Percentiles rank a stretch among this genome's conserved stretches.
Evolutionary conservation across 2,113 vertebrate genomes (phyloP).

Genomic region (Varanus salvator): DNA sequence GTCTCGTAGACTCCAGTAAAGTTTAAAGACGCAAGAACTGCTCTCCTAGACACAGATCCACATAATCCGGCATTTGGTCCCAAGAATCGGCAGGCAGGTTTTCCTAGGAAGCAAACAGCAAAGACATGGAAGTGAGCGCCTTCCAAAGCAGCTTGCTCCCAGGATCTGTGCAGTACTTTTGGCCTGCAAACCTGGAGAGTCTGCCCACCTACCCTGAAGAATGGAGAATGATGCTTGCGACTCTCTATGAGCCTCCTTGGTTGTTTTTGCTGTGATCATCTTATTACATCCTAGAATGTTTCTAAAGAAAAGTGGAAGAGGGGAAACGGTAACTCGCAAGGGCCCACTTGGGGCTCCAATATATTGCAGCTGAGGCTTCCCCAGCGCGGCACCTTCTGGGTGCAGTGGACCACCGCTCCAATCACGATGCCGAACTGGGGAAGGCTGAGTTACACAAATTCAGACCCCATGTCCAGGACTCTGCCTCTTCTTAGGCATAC

Average conservation of each 20-base stretch:
- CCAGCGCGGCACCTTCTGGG: neutral
- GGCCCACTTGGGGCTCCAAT: neutral
- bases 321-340: neutral
- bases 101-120: neutral
- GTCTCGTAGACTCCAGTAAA: neutral
- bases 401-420: neutral
- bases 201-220: neutral
- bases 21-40: neutral
- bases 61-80: neutral
- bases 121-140: neutral
- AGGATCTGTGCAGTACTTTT: neutral
- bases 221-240: neutral
- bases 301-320: neutral
- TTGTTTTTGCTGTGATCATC: neutral
- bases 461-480: neutral
- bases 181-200: neutral
- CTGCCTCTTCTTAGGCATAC: neutral
- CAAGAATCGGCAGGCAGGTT: too few species aligned
- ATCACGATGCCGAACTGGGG: neutral
- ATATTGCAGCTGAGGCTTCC: neutral
- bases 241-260: neutral
- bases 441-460: neutral
- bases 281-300: neutral
- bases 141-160: too few species aligned
- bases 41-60: neutral